Evolutionary conservation across 2,888 invertebrate species (phyloP), one percentile per base, ranked within the genome.

Genomic region (Branchipolynoe longqiensis): DNA sequence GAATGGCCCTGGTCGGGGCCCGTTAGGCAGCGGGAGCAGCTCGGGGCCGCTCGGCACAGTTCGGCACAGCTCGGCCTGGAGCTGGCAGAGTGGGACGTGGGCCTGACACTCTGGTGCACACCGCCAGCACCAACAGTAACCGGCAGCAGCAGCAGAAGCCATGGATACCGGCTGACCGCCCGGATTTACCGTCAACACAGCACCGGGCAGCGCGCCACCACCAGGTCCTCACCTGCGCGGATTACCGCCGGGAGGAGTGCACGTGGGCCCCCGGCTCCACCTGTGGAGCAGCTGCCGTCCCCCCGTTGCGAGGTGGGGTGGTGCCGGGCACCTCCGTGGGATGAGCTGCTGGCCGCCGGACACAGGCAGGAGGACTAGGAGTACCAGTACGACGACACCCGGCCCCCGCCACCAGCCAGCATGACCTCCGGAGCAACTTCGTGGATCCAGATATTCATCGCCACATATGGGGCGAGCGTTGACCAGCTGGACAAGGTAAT

Each of bases 401-500:
- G 62, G 62, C 62, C 4, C 2, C 56, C 18, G 28, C 62, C 62
- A 36, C 36, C 69, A 38, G 14, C 38, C 78, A 78, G 48, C 78
- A 78, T 78, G 78, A 48, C 78, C 41, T 22, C 18, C 41, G 41
- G 48, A 2, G 78, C 78, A 41, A 78, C 78, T 18, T 78, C 78
- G 41, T 78, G 78, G 78, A 78, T 78, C 41, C 78, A 78, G 78
- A 78, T 78, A 25, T 78, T 78, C 54, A 48, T 78, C 48, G 78
- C 78, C 54, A 33, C 78, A 6, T 78, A 78, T 22, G 78, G 78
- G 54, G 78, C 78, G 48, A 78, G 78, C 54, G 78, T 78, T 4
- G 78, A 78, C 33, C 78, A 78, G 78, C 78, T 78, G 41, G 78
- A 78, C 78, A 78, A 78, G 78, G 78, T 78, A 78, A 78, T n/a